phyloP scores from a whole-genome alignment of 1,140 invertebrate genomes.

The Lasioglossum albipes region DNA sequence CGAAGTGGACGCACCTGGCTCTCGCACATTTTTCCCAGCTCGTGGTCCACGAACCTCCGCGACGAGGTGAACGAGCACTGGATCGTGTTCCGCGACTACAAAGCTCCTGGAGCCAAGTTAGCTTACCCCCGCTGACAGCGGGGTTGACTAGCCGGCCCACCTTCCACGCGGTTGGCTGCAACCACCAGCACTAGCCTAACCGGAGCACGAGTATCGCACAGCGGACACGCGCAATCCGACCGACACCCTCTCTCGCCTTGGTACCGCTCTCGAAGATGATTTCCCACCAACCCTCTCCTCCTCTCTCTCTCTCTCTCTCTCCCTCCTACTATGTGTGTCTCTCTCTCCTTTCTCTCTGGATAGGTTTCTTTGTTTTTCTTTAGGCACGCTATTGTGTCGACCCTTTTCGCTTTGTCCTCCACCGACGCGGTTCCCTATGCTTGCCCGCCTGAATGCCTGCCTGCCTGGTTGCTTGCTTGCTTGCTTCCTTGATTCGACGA shows the following conservation, averaged over 20 bases:
- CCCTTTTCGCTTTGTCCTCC: neutral
- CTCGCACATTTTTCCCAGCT: conserved; percentile 24
- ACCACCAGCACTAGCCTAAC: neutral
- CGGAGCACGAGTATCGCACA: neutral
- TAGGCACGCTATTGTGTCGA: neutral
- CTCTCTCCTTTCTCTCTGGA: neutral
- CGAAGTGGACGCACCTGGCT: conserved; percentile 12
- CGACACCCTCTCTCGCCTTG: neutral
- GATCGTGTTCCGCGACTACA: conserved; percentile 23
- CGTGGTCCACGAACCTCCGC: conserved; percentile 2
- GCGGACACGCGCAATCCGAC: conserved; percentile 23
- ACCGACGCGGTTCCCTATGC: too few species aligned
- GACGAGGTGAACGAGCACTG: conserved; percentile 19
- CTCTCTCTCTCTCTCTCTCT: neutral
- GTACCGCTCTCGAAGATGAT: neutral
- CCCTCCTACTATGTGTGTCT: too few species aligned
- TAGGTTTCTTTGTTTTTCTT: neutral
- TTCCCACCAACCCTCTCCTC: neutral
- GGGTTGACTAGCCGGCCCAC: conserved; percentile 6
- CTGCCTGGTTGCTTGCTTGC: too few species aligned
- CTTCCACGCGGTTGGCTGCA: conserved; percentile 15
- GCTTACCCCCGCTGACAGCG: neutral
- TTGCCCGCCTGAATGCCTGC: too few species aligned
- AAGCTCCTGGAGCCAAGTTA: neutral
- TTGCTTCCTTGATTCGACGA: too few species aligned